Evolutionary conservation across 2,113 vertebrate genomes (phyloP).

Genomic region (Asarcornis scutulata): DNA sequence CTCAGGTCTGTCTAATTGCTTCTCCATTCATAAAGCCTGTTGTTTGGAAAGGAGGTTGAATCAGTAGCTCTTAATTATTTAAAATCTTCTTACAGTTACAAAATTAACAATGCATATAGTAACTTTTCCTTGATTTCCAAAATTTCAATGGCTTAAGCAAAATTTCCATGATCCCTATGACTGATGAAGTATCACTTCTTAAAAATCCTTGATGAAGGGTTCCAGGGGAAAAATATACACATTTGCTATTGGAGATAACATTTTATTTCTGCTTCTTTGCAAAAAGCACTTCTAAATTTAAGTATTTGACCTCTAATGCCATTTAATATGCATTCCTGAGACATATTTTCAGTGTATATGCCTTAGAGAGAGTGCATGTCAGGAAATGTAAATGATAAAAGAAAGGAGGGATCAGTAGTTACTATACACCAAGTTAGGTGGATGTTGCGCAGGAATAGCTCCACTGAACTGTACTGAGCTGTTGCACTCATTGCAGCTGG

Average conservation of each 20-base stretch:
- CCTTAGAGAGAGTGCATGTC: neutral
- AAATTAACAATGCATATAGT: conserved; percentile 66
- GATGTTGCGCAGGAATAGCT: neutral
- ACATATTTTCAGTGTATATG: neutral
- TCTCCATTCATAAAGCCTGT: conserved; percentile 82
- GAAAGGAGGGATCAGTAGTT: neutral
- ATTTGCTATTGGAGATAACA: neutral
- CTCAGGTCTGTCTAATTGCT: conserved; percentile 77
- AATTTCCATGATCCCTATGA: neutral
- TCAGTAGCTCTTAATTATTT: conserved; percentile 84
- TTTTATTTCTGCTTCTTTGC: neutral
- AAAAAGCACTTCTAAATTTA: neutral
- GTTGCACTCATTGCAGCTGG: neutral
- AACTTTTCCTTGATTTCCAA: neutral
- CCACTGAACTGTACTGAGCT: neutral
- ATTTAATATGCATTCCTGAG: neutral
- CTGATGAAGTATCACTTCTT: neutral
- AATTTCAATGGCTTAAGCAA: neutral
- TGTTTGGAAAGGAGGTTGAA: conserved; percentile 77
- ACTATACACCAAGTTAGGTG: neutral
- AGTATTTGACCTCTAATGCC: neutral
- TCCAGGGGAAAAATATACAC: neutral
- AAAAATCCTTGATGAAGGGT: neutral
- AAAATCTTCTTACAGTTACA: conserved; percentile 64
- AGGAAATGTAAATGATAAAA: neutral